Conservation (phyloP, 2,113 vertebrate genomes). For the Cnemophilus loriae region DNA sequence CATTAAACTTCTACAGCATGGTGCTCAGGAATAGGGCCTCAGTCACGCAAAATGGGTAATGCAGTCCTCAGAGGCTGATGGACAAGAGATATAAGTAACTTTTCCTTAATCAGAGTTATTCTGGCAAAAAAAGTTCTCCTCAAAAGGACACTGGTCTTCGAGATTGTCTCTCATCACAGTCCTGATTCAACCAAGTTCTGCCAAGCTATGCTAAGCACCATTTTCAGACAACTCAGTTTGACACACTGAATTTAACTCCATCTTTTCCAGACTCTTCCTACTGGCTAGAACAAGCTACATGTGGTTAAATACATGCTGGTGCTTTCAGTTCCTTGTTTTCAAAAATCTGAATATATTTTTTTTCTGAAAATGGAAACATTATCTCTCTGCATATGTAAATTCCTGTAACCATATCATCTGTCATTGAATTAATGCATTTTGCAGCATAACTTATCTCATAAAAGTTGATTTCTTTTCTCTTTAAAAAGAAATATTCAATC, state of each 20-base stretch:
- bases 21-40: not conserved
- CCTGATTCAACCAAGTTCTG: not conserved
- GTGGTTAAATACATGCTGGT: not conserved
- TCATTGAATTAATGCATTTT: not conserved
- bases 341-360: not conserved
- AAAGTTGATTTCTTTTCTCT: not conserved
- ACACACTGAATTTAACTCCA: not conserved
- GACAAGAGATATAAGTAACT: not conserved
- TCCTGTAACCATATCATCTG: not conserved
- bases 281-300: not conserved
- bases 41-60: not conserved
- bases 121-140: not conserved
- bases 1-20: not conserved
- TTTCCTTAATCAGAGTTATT: not conserved
- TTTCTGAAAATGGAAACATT: not conserved
- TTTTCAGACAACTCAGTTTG: not conserved
- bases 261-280: not conserved
- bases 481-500: not conserved
- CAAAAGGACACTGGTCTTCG: not conserved
- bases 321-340: not conserved
- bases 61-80: not conserved
- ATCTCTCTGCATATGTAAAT: not conserved
- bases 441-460: not conserved
- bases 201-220: not conserved
- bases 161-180: not conserved